Base-by-base conservation (phyloP, 1,140 invertebrate genomes). In the Danaus plexippus region DNA sequence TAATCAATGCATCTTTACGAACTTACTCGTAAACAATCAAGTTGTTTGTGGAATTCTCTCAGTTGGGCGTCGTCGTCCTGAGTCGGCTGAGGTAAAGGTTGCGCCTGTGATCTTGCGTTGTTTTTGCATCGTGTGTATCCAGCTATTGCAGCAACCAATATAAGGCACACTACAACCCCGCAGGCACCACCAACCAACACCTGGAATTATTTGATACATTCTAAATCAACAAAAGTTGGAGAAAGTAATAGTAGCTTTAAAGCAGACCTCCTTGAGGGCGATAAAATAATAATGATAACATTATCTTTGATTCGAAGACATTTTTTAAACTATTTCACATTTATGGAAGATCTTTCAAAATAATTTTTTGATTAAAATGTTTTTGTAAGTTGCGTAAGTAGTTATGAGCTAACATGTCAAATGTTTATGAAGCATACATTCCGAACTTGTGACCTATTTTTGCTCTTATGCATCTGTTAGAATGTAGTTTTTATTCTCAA, bases 31-130 rank as follows among this genome's bases (percentile, higher is more conserved):
- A 86, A 82, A 59, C 80, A 85, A 48, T 86, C 83, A 8, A 86
- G 76, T 52, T 86, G 83, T 59, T 86, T 86, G 52, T 86, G 83
- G 53, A 86, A 86, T 55, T 86, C 80, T 40, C 81, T 63, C 0
- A 86, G 79, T 46, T 68, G 66, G 1, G 78, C 77, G 63, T 86
- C 83, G 50, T 85, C 81, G 47, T 85, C 80, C 48, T 77, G 70
- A 1, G 65, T 57, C n/a, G 76, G 74, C 46, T 79, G 79, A 8
- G 81, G 83, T n/a, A 80, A 59, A 1, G 81, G 83, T 9, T 75
- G 80, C 0, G 80, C 64, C 10, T 73, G 83, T 46, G 77, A 58
- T 0, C 72, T 72, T 9, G 75, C 55, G 11, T 61, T 63, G 43
- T 61, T 67, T 7, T 77, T 61, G 48, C 80, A 86, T 0, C 75